Evolutionary conservation across 2,113 vertebrate genomes (phyloP), one percentile per base, ranked within the genome.

Genomic region (Thunnus thynnus): DNA sequence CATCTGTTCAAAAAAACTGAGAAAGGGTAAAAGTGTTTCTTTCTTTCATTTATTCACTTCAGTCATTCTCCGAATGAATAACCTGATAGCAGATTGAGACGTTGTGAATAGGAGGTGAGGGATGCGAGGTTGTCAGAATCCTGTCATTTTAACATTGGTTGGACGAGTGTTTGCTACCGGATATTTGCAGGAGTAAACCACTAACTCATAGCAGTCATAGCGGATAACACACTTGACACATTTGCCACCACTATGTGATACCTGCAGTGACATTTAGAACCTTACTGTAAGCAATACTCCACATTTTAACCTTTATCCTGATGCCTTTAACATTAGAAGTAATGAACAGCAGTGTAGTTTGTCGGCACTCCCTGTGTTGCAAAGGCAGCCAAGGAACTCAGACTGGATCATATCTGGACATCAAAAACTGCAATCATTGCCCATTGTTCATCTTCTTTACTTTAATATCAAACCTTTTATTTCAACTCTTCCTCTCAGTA

Each of bases 61-160:
- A 64, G 51, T 54, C 80, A 62, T 72, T 82, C 52, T 60, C 68
- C 6, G 10, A 48, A 78, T 86, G 80, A 70, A 84, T 52, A 54
- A 48, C 78, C 27, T 48, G 50, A 78, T 44, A 60, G 69, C 76
- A 70, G 80, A 84, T 65, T 78, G 78, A 25, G 70, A 25, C 3
- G 27, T 58, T 46, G 36, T 20, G 64, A 69, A 27, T 20, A 18
- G 54, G 54, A 77, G 57, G 67, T 46, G 62, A 62, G 32, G 27
- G 22, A 75, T 30, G 74, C 11, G 13, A 18, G 72, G 65, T 54
- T 87, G 68, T 84, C 76, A 77, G 14, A 47, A 18, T 80, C 64
- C 55, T 63, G 73, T 57, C 60, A 58, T 76, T 70, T 75, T 71
- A 51, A 27, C 56, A 80, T 77, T 69, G 65, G 25, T 70, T 68